Evolutionary conservation across 1,140 invertebrate species (phyloP), one percentile per base, ranked within the genome.

Genomic region (Scaptodrosophila lebanonensis): DNA sequence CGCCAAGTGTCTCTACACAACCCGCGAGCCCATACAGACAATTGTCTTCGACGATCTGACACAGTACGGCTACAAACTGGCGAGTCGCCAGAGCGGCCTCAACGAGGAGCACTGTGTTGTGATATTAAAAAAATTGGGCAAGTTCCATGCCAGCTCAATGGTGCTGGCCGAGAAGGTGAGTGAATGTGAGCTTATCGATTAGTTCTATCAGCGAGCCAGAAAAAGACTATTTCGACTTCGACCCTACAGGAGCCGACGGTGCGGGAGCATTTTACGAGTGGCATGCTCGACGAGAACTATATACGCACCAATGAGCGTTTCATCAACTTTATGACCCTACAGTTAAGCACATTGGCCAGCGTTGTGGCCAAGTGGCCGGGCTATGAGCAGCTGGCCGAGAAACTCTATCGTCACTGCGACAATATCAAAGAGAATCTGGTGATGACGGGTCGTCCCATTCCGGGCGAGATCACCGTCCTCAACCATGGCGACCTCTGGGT

Each of bases 401-500:
- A 86, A 51, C 36, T 86, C 35, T 69, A 83, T 13, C 54, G 43
- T 1, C 76, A 84, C 17, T 86, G 79, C 42, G 82, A 84, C 22
- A 65, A 86, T 51, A 59, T 86, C 17, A 68, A 65, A 49, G 84
- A 86, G 48, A 84, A 86, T 35, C 66, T 84, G 20, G 69, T 86
- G 12, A 11, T 20, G 4, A 84, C 79, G 9, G 82, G 75, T 0
- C 53, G 66, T 3, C 38, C 66, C 0, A 33, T 13, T 7, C 42
- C 61, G 0, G 72, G 73, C 3, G 84, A 86, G 33, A 49, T 86
- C 12, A 79, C 71, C 0, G 88, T 89, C 0, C 61, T 89, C 7
- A 84, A 87, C 40, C 89, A 90, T 62, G 89, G 89, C 5, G 89
- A 90, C 64, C 88, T 89, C 17, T 90, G 89, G 89, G 87, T 87